A percentile compares a stretch with the other conserved stretches of the same genome.
These are phyloP conservation scores for Pangasianodon hypophthalmus DNA, from an alignment of 2,113 vertebrate species.

Conservation along the genomic window DNA sequence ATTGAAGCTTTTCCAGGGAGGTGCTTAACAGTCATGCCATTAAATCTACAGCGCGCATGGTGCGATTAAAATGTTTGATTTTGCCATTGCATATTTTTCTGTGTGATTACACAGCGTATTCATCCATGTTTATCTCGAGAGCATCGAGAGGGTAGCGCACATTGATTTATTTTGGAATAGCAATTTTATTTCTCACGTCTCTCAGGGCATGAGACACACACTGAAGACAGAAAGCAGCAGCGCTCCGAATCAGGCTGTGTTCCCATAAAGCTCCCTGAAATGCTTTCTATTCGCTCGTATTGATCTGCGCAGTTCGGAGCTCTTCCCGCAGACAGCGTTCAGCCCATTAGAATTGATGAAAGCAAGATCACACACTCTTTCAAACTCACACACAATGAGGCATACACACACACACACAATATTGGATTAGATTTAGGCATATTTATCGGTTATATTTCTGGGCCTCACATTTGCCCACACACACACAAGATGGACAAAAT, in stretches of 20 bases:
- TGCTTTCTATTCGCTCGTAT: conserved; percentile 56
- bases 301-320: conserved; percentile 48
- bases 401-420: conserved; percentile 35
- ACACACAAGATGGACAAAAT: conserved; percentile 30
- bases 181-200: conserved; percentile 38
- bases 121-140: conserved; percentile 10
- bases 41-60: background rate
- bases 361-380: conserved; percentile 55
- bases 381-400: background rate
- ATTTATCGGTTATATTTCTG: conserved; percentile 52
- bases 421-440: conserved; percentile 46
- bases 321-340: conserved; percentile 41
- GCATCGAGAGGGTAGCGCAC: conserved; percentile 13
- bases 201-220: conserved; percentile 22
- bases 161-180: conserved; percentile 39
- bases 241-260: conserved; percentile 22
- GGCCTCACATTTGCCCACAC: conserved; percentile 20
- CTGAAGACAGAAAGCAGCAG: conserved; percentile 19
- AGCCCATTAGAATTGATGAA: conserved; percentile 57
- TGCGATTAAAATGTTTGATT: conserved; percentile 2
- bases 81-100: conserved; percentile 6
- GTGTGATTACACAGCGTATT: conserved; percentile 12
- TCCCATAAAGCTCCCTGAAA: conserved; percentile 54
- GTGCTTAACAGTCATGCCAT: background rate
- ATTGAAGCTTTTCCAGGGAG: background rate